Evolutionary conservation across 2,113 vertebrate species (phyloP), one percentile per base, ranked within the genome.

Genomic region (Rattus norvegicus): DNA sequence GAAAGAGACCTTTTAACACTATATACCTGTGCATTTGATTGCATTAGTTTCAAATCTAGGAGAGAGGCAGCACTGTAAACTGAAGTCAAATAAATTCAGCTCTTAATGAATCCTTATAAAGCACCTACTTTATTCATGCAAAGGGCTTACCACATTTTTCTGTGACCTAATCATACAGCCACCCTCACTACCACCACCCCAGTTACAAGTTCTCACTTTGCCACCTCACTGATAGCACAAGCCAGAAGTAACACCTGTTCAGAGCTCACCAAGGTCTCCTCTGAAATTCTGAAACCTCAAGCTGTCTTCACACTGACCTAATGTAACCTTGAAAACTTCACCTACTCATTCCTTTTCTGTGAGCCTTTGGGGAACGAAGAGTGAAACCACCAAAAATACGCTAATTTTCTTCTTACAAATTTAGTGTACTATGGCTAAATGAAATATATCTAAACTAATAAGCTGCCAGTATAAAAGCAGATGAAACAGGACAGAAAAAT

Each of bases 21-120:
- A 94, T 98, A 94, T 97, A 73, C 97, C 98, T 98, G 98, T 98
- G 98, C 98, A 98, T 98, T 98, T 98, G 98, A 98, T 98, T 98
- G 97, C 95, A 96, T 95, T 98, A 95, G 86, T 98, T 98, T 98
- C 98, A 97, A 97, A 98, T 98, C 98, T 98, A 97, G 98, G 96
- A 98, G 98, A 98, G 97, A 97, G 97, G 97, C 97, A 98, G 98
- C 96, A 97, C 97, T 98, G 97, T 98, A 98, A 98, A 98, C 97
- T 97, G 94, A 98, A 98, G 96, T 99, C 98, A 98, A 99, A 99
- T 99, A 99, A 99, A 98, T 98, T 98, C 97, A 98, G 98, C 98
- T 98, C 98, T 98, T 98, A 98, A 98, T 65, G 93, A 97, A 98
- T 94, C 92, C 77, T 96, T 95, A 92, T 83, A 97, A 94, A 94